Conservation (phyloP, 2,888 invertebrate species). For the Cephus pygmeus region DNA sequence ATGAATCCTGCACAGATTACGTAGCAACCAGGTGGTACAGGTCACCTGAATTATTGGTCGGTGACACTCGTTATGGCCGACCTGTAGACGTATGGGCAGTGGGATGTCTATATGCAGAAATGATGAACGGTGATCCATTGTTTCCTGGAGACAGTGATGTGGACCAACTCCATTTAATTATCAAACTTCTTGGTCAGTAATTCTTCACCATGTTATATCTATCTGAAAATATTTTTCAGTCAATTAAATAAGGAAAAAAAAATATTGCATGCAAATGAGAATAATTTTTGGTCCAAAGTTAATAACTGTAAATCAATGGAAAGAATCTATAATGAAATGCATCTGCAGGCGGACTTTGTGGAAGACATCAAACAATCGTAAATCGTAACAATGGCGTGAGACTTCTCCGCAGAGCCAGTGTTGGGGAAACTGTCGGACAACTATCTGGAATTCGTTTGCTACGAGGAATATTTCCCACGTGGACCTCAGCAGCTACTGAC, state of each 20-base stretch:
- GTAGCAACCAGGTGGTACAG: conserved; percentile 92
- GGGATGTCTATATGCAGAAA: conserved; percentile 86
- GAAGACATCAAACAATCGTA: conserved; percentile 48
- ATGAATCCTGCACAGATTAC: conserved; percentile 88
- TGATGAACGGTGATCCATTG: conserved; percentile 86
- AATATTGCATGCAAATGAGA: not conserved
- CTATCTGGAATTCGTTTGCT: conserved; percentile 59
- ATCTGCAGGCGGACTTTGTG: conserved; percentile 40
- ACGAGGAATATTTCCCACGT: conserved; percentile 59
- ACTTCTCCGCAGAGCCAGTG: conserved; percentile 56
- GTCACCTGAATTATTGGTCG: conserved; percentile 86
- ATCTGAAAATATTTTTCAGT: not conserved
- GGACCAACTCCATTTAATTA: conserved; percentile 86
- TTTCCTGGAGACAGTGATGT: conserved; percentile 93
- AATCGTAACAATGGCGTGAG: conserved; percentile 42
- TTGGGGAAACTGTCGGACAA: conserved; percentile 39
- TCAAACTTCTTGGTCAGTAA: conserved; percentile 78
- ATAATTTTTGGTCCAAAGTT: not conserved
- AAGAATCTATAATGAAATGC: not conserved
- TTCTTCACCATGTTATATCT: not conserved
- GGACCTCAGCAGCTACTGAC: conserved; percentile 66
- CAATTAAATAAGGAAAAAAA: not conserved
- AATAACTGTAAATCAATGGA: not conserved
- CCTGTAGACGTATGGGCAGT: conserved; percentile 90
- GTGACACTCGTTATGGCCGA: conserved; percentile 79